Base-by-base conservation (phyloP, 2,888 invertebrate genomes). In the Eristalinus sepulchralis region DNA sequence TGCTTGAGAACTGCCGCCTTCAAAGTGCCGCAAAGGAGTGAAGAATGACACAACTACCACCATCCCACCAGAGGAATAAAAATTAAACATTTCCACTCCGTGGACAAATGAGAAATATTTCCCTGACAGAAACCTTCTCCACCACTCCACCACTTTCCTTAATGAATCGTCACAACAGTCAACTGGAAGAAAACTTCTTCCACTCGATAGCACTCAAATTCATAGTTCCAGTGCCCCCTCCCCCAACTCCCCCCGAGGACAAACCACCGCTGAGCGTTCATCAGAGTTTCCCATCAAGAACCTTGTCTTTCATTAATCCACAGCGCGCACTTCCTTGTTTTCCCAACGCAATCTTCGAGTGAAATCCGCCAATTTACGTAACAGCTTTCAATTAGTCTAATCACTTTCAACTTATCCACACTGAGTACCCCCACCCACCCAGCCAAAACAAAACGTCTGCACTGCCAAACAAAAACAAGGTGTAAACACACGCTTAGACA, bases 321-420 rank as follows among this genome's bases (percentile, higher is more conserved):
- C 59, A 13, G 5, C 17, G 4, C 47, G 2, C 8, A 17, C 47
- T 47, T 47, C 47, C 47, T 47, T n/a, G 17, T 11, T 47, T 39
- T 39, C 13, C 13, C 20, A 24, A 24, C 57, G 10, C 27, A 59
- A 27, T 27, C n/a, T 27, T 59, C 17, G 31, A 17, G 67, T 76
- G 24, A 62, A 78, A 70, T 78, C 22, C 55, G 57, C 63, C 36
- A 57, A 64, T 70, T 70, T 70, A 57, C 63, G 57, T 63, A 70
- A 70, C 70, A 77, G 4, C 55, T 34, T 66, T 64, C 64, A 60
- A 71, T 72, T 66, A 71, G 55, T 24, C n/a, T 57, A 75, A 66
- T 66, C 66, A 31, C 63, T 22, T 73, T 33, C 34, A 47, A 53
- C 53, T 73, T 24, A 34, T n/a, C 72, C 72, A 39, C 39, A 39